Conservation (phyloP, 2,113 vertebrate genomes). For the Myiozetetes cayanensis region DNA sequence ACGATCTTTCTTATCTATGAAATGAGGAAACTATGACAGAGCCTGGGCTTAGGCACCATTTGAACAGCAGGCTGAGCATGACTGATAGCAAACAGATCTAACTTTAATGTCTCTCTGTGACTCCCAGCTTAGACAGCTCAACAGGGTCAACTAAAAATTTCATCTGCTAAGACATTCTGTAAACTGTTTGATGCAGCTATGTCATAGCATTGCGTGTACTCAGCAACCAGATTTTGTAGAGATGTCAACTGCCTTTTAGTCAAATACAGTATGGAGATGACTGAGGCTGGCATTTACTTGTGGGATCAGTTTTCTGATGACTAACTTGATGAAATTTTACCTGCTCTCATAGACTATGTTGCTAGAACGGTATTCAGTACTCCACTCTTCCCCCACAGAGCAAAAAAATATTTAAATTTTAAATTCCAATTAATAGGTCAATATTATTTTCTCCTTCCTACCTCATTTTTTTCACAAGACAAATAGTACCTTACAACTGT, state of each 20-base stretch:
- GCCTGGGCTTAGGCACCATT: neutral
- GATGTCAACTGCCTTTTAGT: neutral
- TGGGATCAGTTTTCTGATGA: neutral
- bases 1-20: neutral
- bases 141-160: constrained; percentile 27
- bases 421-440: neutral
- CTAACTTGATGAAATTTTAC: neutral
- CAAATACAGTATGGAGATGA: neutral
- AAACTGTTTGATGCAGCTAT: neutral
- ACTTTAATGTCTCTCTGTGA: neutral
- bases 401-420: neutral
- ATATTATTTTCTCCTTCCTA: neutral
- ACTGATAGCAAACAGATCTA: neutral
- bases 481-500: neutral
- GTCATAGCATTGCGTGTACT: neutral
- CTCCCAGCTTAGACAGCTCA: neutral
- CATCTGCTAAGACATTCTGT: neutral
- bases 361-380: neutral
- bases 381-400: neutral
- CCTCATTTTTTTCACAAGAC: neutral
- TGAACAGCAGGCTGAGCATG: neutral
- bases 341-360: neutral
- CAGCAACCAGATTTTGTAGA: neutral
- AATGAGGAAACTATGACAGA: neutral
- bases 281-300: neutral